phyloP scores from a whole-genome alignment of 2,113 vertebrate genomes.

The Marcusenius ussheri region DNA sequence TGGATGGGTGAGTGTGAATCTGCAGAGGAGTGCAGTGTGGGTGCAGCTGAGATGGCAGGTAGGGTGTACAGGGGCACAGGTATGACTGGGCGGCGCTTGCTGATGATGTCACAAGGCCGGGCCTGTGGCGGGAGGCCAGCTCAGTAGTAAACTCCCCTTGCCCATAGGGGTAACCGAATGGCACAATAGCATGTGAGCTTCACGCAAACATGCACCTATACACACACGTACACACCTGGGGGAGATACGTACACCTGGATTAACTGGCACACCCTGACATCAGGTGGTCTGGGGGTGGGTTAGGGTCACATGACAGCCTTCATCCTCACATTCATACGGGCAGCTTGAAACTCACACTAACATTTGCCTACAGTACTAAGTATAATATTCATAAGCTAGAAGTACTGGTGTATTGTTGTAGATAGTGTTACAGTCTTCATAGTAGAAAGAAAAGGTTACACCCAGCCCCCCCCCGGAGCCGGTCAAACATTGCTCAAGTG shows the following conservation, averaged over 20 bases:
- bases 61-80: constrained; percentile 36
- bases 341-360: constrained; percentile 57
- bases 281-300: not conserved
- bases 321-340: constrained; percentile 27
- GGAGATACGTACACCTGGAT: not conserved
- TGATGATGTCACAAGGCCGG: constrained; percentile 54
- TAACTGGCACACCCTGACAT: not conserved
- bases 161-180: constrained; percentile 15
- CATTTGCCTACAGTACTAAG: constrained; percentile 62
- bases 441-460: constrained; percentile 48
- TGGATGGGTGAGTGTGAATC: constrained; percentile 24
- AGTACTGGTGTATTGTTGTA: constrained; percentile 60
- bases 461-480: constrained; percentile 27
- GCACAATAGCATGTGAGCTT: not conserved
- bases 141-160: constrained; percentile 43
- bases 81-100: constrained; percentile 35
- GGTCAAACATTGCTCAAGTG: not conserved
- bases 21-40: constrained; percentile 34
- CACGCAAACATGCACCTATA: constrained; percentile 34
- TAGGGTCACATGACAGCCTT: constrained; percentile 20
- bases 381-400: constrained; percentile 62
- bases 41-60: constrained; percentile 7
- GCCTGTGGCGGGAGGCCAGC: constrained; percentile 52
- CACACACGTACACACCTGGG: constrained; percentile 1
- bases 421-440: constrained; percentile 64